Percentiles rank a stretch among this genome's conserved stretches.
Evolutionary conservation across 2,888 invertebrate genomes (phyloP).

Genomic region (Neoscelio sp.): DNA sequence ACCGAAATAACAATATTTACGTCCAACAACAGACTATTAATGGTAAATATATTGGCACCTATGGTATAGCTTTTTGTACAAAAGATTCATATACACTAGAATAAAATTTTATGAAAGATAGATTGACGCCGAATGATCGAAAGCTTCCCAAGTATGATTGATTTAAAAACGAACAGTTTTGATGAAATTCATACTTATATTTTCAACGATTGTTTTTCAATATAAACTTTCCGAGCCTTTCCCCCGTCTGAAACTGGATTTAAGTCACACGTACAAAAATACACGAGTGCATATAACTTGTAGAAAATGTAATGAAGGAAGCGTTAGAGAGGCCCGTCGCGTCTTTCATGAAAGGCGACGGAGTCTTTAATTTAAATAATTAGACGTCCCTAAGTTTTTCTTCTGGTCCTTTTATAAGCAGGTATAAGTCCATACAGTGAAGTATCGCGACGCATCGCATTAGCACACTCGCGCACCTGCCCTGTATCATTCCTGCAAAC

Average conservation of each 20-base stretch:
- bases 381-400: slow-evolving; percentile 75
- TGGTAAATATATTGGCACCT: slow-evolving; percentile 35
- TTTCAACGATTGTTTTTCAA: too few species aligned
- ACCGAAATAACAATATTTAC: slow-evolving; percentile 41
- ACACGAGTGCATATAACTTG: too few species aligned
- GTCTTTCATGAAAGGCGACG: slow-evolving; percentile 79
- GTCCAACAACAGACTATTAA: slow-evolving; percentile 19
- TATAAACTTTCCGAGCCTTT: too few species aligned
- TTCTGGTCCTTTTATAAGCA: slow-evolving; percentile 62
- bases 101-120: slow-evolving; percentile 30
- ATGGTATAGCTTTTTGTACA: neutral
- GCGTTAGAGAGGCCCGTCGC: slow-evolving; percentile 36
- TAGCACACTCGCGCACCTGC: slow-evolving; percentile 80
- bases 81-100: neutral
- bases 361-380: slow-evolving; percentile 83
- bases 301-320: neutral
- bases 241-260: too few species aligned
- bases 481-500: slow-evolving; percentile 75
- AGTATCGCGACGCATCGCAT: slow-evolving; percentile 63
- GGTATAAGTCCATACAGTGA: slow-evolving; percentile 56
- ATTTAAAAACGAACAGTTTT: too few species aligned
- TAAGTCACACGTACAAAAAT: too few species aligned
- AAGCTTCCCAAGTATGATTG: slow-evolving; percentile 2
- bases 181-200: too few species aligned
- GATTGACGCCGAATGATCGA: slow-evolving; percentile 14